Evolutionary conservation across 2,797 vertebrate genomes (phyloP), one percentile per base, ranked within the genome.

Genomic region (Hipposideros larvatus): DNA sequence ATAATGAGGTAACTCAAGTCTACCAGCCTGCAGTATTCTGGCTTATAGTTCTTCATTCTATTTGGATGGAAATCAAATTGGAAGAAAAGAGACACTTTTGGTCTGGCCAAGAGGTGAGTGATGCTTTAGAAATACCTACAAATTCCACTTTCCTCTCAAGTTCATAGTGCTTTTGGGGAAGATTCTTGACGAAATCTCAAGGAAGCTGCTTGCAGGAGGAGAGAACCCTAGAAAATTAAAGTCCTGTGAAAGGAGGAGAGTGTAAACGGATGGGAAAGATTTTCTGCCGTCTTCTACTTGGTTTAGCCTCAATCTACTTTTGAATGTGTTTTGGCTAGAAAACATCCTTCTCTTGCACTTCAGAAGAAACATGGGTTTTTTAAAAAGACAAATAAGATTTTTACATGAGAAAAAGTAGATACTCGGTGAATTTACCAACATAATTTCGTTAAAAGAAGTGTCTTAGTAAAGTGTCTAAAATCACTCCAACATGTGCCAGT

Each of bases 171-270:
- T 85, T 87, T 92, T 8, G n/a, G 43, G 43, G 9, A 86, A 66
- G 43, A 80, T 89, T 87, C 53, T 90, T 97, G 93, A 93, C 94
- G 95, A 87, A 82, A 86, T 90, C 18, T 95, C 61, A 95, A 87
- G 79, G 53, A 95, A 94, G 87, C 73, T 75, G 66, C 63, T 84
- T 55, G 80, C 70, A 43, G 96, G 51, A 22, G 5, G 92, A 74
- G 74, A 80, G 14, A 93, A 41, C 28, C 78, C 15, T 41, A 46
- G 51, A 57, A 51, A 80, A 85, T 26, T 53, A 91, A 95, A 90
- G 28, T 77, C 41, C 55, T 90, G 84, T 65, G 59, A 95, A 89
- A 74, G 16, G 7, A 2, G 11, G 48, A 90, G 37, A 89, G 51
- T 51, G 59, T 65, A 37, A 79, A 82, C 51, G 48, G 14, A 34